Percentiles rank a stretch among this genome's conserved stretches.
Evolutionary conservation across 2,113 vertebrate species (phyloP).

Genomic region (Rhea pennata): DNA sequence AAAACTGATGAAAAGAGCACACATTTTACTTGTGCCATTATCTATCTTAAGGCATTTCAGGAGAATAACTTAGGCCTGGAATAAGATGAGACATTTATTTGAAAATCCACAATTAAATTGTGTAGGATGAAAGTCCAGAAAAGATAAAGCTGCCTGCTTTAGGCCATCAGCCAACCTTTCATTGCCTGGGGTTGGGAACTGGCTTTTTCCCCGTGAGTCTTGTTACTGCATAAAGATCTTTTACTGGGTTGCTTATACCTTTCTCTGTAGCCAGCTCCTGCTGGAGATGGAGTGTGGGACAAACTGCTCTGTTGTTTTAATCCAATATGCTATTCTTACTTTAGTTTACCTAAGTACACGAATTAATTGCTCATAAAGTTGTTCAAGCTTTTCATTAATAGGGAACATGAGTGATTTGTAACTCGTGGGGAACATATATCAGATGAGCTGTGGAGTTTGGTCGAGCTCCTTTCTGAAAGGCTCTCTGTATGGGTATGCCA

Average conservation of each 20-base stretch:
- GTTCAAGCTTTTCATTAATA: background rate
- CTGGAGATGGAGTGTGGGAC: fast-evolving
- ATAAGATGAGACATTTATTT: slow-evolving; percentile 31
- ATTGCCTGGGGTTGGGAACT: slow-evolving; percentile 16
- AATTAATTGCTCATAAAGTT: slow-evolving; percentile 19
- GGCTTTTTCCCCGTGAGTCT: slow-evolving; percentile 8
- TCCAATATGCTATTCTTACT: background rate
- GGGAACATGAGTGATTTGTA: background rate
- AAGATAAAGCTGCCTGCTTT: slow-evolving; percentile 19
- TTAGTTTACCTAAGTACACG: background rate
- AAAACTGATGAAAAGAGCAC: background rate
- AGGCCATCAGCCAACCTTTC: background rate
- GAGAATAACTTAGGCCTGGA: slow-evolving; percentile 39
- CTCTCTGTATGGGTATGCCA: background rate
- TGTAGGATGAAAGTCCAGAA: slow-evolving; percentile 34
- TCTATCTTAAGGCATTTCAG: slow-evolving; percentile 26
- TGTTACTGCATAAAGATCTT: background rate
- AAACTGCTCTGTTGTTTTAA: background rate
- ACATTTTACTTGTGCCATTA: background rate
- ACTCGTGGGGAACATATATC: fast-evolving
- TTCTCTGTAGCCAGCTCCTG: background rate
- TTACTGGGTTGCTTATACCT: background rate
- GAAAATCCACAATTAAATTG: slow-evolving; percentile 48
- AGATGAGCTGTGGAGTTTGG: background rate
- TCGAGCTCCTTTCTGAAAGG: background rate